Evolutionary conservation across 2,797 vertebrate genomes (phyloP).

Genomic region (Xiphorhynchus erythropygius): DNA sequence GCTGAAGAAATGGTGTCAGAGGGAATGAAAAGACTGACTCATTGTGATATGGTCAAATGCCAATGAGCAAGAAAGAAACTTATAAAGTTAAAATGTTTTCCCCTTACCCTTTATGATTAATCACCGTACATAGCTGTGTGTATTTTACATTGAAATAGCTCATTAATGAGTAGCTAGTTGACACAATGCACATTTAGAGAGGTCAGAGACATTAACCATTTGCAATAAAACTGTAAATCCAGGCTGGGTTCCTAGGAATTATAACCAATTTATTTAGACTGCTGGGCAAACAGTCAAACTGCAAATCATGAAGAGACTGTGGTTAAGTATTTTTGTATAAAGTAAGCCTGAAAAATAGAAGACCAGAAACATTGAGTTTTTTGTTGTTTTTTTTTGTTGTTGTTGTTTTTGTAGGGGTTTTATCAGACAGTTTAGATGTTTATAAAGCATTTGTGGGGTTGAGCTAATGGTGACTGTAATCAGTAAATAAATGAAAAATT

Average conservation of each 20-base stretch:
- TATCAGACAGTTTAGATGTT: neutral
- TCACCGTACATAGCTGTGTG: neutral
- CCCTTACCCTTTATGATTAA: neutral
- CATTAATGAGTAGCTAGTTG: neutral
- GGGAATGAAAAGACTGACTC: neutral
- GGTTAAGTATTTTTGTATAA: neutral
- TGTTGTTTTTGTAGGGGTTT: neutral
- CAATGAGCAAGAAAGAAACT: neutral
- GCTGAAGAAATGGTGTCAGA: neutral
- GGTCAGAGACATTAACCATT: neutral
- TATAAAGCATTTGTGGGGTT: neutral
- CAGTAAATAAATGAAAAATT: neutral
- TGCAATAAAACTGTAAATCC: neutral
- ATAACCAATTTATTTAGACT: neutral
- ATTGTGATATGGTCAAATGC: neutral
- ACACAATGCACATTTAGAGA: neutral
- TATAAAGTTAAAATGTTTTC: neutral
- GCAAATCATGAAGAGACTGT: neutral
- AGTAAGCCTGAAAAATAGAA: neutral
- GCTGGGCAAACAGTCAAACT: neutral
- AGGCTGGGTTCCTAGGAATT: neutral
- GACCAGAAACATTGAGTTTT: neutral
- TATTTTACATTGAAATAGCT: neutral
- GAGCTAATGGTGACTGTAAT: neutral
- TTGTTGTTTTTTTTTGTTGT: neutral